Percentiles rank a stretch among this genome's conserved stretches.
Conservation (phyloP, 2,888 invertebrate species). For the Agrochola circellaris region DNA sequence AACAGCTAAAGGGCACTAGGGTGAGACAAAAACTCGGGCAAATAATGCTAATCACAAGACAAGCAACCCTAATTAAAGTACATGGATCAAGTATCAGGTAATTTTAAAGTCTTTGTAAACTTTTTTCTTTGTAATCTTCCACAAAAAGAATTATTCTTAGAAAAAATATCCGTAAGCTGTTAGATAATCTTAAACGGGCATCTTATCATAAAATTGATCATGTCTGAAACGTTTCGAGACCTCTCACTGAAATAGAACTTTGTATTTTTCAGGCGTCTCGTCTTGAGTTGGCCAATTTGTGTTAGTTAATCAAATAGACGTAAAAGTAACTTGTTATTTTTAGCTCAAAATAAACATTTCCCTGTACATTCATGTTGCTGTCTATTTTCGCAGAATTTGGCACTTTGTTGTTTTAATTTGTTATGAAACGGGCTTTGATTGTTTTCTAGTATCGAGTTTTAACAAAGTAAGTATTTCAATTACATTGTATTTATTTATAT, state of each 20-base stretch:
- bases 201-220: constrained; percentile 45
- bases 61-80: constrained; percentile 3
- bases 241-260: constrained; percentile 33
- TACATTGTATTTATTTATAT: background rate
- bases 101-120: background rate
- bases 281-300: constrained; percentile 25
- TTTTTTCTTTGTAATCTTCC: constrained; percentile 10
- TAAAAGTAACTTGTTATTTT: constrained; percentile 11
- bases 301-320: constrained; percentile 13
- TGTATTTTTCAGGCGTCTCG: constrained; percentile 13
- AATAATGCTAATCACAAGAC: background rate
- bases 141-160: background rate
- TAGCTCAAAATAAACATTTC: constrained; percentile 20
- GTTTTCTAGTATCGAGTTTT: background rate
- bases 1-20: background rate
- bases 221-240: constrained; percentile 16
- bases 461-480: background rate
- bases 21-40: no score
- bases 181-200: constrained; percentile 1
- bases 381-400: constrained; percentile 11
- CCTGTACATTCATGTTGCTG: background rate
- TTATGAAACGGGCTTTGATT: background rate
- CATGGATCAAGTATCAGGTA: background rate
- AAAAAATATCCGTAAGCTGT: background rate
- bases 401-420: background rate